Percentiles rank a stretch among this genome's conserved stretches.
Conservation (phyloP, 2,113 vertebrate genomes). For the Cebidichthys violaceus region DNA sequence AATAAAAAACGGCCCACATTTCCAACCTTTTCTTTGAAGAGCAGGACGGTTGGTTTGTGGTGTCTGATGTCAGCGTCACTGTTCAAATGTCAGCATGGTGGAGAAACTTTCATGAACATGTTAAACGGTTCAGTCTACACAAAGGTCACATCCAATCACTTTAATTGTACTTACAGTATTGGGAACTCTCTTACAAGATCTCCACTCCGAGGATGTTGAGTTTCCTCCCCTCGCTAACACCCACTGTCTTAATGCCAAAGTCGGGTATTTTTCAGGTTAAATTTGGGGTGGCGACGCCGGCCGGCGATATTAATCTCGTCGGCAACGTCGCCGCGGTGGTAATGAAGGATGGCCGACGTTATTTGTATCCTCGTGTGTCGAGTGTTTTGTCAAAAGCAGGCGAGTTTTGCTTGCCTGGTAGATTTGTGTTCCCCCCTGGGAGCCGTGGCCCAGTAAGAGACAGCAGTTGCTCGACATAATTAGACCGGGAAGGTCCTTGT, state of each 20-base stretch:
- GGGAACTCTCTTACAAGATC: conserved; percentile 30
- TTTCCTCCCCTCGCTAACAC: conserved; percentile 51
- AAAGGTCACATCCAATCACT: conserved; percentile 71
- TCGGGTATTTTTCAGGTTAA: conserved; percentile 78
- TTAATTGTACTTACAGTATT: conserved; percentile 54
- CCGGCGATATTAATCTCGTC: conserved; percentile 68
- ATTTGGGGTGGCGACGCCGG: conserved; percentile 70
- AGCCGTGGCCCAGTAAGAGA: conserved; percentile 86
- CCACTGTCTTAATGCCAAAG: conserved; percentile 67
- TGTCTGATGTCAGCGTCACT: conserved; percentile 42
- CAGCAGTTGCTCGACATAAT: conserved; percentile 86
- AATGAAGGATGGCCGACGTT: conserved; percentile 75
- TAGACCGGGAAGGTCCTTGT: conserved; percentile 85
- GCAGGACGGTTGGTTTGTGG: neutral
- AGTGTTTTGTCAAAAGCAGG: conserved; percentile 87
- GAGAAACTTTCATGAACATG: conserved; percentile 58
- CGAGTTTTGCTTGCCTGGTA: conserved; percentile 84
- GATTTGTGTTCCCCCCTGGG: conserved; percentile 82
- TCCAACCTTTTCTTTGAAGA: conserved; percentile 9
- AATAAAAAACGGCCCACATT: neutral
- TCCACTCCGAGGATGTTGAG: conserved; percentile 33
- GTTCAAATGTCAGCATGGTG: conserved; percentile 68
- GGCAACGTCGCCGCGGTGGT: conserved; percentile 53
- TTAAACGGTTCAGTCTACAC: conserved; percentile 46
- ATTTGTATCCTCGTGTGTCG: conserved; percentile 80